Evolutionary conservation across 2,888 invertebrate species (phyloP), one percentile per base, ranked within the genome.

Genomic region (Drosophila mimica): DNA sequence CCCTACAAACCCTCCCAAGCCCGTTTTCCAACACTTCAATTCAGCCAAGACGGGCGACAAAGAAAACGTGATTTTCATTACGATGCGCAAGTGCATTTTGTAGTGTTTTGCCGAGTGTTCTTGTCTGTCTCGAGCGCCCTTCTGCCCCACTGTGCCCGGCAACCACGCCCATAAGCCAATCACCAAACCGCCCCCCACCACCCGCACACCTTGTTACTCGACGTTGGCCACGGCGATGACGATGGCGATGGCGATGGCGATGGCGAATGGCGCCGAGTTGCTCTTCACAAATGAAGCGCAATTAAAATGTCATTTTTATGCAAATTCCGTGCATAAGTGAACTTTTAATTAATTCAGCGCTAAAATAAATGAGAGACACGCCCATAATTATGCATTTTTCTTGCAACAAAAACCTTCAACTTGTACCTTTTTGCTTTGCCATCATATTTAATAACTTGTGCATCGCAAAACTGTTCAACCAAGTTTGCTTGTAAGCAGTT

Each of bases 291-390:
- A 90, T 90, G 90, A 88, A 89, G 88, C 90, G 89, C 88, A 90
- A 88, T 88, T 88, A 88, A 90, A 88, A 88, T 88, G 90, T 87
- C 65, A 88, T 88, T 88, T 88, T 90, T 80, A 88, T 88, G 88
- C 89, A 88, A 89, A 90, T 90, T 82, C 73, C 87, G 89, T 88
- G 90, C 90, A 87, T 89, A 88, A 88, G 88, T 88, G 90, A 90
- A 89, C 87, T 90, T 90, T 90, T 90, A 89, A 88, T 88, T 90
- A 88, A 88, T 88, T 90, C 88, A 78, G 88, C 76, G 81, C 67
- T 62, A 83, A 88, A 86, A 79, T 87, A 82, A 88, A 90, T 90
- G 83, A 86, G 84, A 81, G 76, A 70, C 79, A 74, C 68, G 74
- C 76, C 76, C 78, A 86, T 80, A 86, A 88, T 90, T 88, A 90